Base-by-base conservation (phyloP, 30 jellyfish, hydroid and myxozoan genomes). In the Calvadosia cruxmelitensis region DNA sequence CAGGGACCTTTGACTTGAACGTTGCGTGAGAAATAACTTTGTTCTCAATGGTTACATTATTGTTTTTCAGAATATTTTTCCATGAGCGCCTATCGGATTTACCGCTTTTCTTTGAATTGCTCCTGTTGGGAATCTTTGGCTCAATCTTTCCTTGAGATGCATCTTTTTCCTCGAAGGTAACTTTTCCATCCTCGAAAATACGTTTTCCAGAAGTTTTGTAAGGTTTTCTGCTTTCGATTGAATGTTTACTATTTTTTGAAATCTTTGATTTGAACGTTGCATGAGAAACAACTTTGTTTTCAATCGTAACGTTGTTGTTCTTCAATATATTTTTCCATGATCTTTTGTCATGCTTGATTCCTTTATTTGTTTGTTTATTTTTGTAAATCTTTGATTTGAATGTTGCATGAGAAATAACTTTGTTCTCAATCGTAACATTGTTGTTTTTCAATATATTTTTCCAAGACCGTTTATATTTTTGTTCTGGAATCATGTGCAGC, bases 251-350 rank as follows among this genome's bases (percentile, higher is more conserved):
- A n/a, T n/a, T n/a, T n/a, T 10, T 42, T 42, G 57, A 20, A 5
- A 20, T 42, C 20, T 5, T 20, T 20, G 57, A 42, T 42, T 42
- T 42, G 57, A 42, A 42, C 20, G 20, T 20, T 5, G 57, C 57
- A 42, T 42, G 57, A 5, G 57, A 42, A 10, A 42, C 57, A 42
- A 42, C 10, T 42, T 42, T 42, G 15, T 79, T 79, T 30, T 78
- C 70, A 31, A 78, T 61, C 2, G 92, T 71, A 1, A 71, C 92
- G 33, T 63, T 67, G 1, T 66, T 42, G 29, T 78, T 78, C 0
- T 68, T 71, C 0, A 78, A 51, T 2, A 34, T 50, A 32, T 78
- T 78, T 72, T 78, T 75, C 92, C 92, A 78, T 23, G 92, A 69
- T 29, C 92, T 50, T 71, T 69, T 78, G 0, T 42, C 31, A 0